Percentiles rank a stretch among this genome's conserved stretches.
phyloP scores from a whole-genome alignment of 37 sponge, comb jelly and placozoan genomes.

The Chondrosia reniformis region DNA sequence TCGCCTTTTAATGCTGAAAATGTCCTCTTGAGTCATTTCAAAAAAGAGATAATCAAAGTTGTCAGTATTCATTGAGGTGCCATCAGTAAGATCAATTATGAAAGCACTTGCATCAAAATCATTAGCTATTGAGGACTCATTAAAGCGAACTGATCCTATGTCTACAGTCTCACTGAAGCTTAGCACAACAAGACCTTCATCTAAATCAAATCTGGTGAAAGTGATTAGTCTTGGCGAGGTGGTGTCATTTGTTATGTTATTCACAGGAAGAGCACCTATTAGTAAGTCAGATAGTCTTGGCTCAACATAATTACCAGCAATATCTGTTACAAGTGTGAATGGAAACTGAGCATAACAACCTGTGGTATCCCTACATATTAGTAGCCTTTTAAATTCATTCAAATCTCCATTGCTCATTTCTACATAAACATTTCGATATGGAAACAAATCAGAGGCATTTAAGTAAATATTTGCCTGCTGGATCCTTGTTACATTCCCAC shows the following conservation, averaged over 20 bases:
- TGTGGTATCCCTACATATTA: slow-evolving; percentile 38
- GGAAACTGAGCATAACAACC: slow-evolving; percentile 60
- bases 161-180: slow-evolving; percentile 78
- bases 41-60: slow-evolving; percentile 37
- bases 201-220: slow-evolving; percentile 62
- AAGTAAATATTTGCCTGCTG: background rate
- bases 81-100: slow-evolving; percentile 35
- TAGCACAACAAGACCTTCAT: slow-evolving; percentile 51
- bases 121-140: slow-evolving; percentile 17
- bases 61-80: slow-evolving; percentile 29
- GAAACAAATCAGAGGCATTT: background rate
- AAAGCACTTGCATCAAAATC: background rate
- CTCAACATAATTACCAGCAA: background rate
- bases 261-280: slow-evolving; percentile 11
- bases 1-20: slow-evolving; percentile 58
- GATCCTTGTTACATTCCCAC: background rate
- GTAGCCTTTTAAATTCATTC: slow-evolving; percentile 67
- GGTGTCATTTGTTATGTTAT: slow-evolving; percentile 46
- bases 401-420: slow-evolving; percentile 44
- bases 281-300: background rate
- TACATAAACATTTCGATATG: slow-evolving; percentile 34
- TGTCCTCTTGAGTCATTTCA: slow-evolving; percentile 35
- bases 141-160: slow-evolving; percentile 45
- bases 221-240: slow-evolving; percentile 50
- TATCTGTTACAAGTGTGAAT: background rate